Conservation (phyloP, 2,888 invertebrate genomes). For the Dioctria rufipes region DNA sequence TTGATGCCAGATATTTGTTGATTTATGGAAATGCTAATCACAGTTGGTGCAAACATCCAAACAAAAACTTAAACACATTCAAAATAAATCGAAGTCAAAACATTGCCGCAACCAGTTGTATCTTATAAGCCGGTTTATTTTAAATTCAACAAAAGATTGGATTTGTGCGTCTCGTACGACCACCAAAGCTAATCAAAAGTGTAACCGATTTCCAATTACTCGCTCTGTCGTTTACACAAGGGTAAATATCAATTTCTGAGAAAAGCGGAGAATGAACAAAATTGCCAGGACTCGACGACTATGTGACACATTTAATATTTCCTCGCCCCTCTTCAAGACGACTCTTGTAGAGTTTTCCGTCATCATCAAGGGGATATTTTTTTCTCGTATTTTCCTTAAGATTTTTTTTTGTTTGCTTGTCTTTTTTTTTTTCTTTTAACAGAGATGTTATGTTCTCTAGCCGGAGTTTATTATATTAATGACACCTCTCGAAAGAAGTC, state of each 20-base stretch:
- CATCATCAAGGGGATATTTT: neutral
- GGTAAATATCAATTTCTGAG: constrained; percentile 55
- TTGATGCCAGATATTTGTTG: no score
- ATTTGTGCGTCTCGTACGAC: constrained; percentile 43
- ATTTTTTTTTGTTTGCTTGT: neutral
- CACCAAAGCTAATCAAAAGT: constrained; percentile 57
- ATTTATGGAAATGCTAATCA: no score
- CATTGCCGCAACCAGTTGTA: no score
- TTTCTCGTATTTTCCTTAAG: neutral
- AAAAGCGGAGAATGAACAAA: constrained; percentile 36
- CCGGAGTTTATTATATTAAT: neutral
- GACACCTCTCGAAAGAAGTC: constrained; percentile 11
- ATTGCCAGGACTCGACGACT: constrained; percentile 31
- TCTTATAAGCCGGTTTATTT: neutral
- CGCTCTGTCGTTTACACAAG: constrained; percentile 53
- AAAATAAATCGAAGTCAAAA: no score
- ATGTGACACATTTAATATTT: constrained; percentile 45
- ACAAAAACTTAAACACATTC: no score
- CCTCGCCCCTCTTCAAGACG: constrained; percentile 9
- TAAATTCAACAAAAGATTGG: constrained; percentile 13
- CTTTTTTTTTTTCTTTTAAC: neutral
- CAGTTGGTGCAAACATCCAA: no score
- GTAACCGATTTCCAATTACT: constrained; percentile 56
- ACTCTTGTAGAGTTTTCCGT: constrained; percentile 20
- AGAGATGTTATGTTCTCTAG: constrained; percentile 3